Evolutionary conservation across 2,888 invertebrate genomes (phyloP), one percentile per base, ranked within the genome.

Genomic region (Synergus japonicus): DNA sequence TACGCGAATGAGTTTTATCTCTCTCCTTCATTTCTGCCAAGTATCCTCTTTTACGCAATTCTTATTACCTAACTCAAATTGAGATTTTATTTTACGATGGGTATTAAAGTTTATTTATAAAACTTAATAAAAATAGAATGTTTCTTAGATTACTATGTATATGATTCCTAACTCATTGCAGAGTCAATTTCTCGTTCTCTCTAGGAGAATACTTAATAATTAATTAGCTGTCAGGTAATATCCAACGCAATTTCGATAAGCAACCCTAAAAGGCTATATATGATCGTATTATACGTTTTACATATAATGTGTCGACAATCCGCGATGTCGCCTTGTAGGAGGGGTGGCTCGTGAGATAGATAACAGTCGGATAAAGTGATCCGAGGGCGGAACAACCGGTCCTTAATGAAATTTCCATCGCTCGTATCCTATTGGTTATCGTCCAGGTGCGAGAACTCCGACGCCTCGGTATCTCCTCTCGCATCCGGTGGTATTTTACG

Each of bases 381-480:
- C 73, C 73, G 73, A 73, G 73, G 73, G 73, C 54, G 73, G 73
- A 73, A 73, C 49, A 73, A 73, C 73, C 73, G 73, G 73, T 73
- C 73, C 73, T 73, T 73, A 73, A 73, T 73, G 73, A 73, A 73
- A 73, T 73, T 73, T 73, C 73, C 73, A 54, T 73, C 18, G 54
- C 29, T 54, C 54, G 41, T 73, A 73, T 73, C 2, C 73, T 54
- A 73, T 73, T 58, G 73, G 54, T 41, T 73, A 49, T 73, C 73
- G 37, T 58, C 73, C 73, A 73, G 54, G 54, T 73, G 73, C 73
- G 54, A 73, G 49, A 73, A 73, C 54, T 73, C 63, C 63, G 29
- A 63, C 22, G 29, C 63, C 63, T 73, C 73, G 49, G 46, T 69
- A 69, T 69, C 49, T 49, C n/a, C 15, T 66, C 37, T 29, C 54